Conservation (phyloP, 1,140 invertebrate species). For the Euschistus heros region DNA sequence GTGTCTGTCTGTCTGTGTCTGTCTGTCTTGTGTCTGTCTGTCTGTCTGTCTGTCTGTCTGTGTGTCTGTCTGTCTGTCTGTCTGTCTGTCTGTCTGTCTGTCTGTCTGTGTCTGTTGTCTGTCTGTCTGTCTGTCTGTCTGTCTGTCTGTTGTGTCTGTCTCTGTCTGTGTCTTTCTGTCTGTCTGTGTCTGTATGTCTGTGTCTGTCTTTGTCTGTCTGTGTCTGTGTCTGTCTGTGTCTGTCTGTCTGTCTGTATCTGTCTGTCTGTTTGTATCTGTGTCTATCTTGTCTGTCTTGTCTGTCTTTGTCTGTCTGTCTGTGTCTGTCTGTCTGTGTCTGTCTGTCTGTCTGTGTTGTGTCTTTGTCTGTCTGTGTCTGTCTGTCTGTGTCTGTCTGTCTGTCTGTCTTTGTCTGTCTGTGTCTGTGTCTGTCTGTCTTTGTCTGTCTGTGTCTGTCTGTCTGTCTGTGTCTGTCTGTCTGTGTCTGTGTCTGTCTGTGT, state of each 20-base stretch:
- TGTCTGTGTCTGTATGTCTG: slow-evolving; percentile 20
- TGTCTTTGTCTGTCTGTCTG: slow-evolving; percentile 26
- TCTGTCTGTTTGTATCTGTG: too few species aligned
- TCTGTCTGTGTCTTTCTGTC: slow-evolving; percentile 27
- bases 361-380: slow-evolving; percentile 24
- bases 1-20: slow-evolving; percentile 24
- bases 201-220: slow-evolving; percentile 24
- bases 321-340: slow-evolving; percentile 24
- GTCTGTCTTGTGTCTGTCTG: slow-evolving; percentile 22
- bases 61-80: background rate
- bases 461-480: slow-evolving; percentile 25
- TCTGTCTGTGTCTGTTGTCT: slow-evolving; percentile 23
- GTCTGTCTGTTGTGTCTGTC: slow-evolving; percentile 18
- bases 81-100: slow-evolving; percentile 2
- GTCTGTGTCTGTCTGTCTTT: slow-evolving; percentile 22
- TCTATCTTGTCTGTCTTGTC: too few species aligned
- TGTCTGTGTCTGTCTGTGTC: slow-evolving; percentile 26
- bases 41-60: slow-evolving; percentile 23
- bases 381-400: slow-evolving; percentile 24
- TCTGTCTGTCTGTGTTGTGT: slow-evolving; percentile 26
- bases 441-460: slow-evolving; percentile 25
- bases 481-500: slow-evolving; percentile 19
- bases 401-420: slow-evolving; percentile 26
- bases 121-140: slow-evolving; percentile 20
- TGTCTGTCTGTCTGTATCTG: slow-evolving; percentile 25